phyloP scores from a whole-genome alignment of 2,113 vertebrate genomes.

The Columbina picui region DNA sequence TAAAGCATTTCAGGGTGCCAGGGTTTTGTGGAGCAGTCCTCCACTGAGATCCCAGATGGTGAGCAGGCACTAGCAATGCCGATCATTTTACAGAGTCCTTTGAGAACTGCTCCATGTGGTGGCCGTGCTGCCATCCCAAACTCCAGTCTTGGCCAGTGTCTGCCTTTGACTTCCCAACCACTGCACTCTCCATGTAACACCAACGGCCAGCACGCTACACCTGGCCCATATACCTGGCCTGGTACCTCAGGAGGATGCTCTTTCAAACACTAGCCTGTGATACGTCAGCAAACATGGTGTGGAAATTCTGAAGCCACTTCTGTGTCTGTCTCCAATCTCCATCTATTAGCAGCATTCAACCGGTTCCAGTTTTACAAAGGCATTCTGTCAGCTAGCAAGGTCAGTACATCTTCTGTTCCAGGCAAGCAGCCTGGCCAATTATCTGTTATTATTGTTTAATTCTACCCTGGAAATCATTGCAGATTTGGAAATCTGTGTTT shows the following conservation, averaged over 20 bases:
- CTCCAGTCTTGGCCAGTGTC: neutral
- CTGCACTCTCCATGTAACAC: accelerated
- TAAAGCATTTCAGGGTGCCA: neutral
- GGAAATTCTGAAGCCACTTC: neutral
- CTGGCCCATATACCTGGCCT: neutral
- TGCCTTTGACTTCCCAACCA: neutral
- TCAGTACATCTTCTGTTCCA: neutral
- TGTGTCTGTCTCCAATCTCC: neutral
- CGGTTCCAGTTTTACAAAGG: neutral
- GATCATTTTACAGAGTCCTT: neutral
- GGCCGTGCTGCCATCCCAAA: neutral
- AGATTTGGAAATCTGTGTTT: neutral
- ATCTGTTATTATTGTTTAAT: neutral
- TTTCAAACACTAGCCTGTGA: neutral
- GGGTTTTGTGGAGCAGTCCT: neutral
- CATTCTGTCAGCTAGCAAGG: neutral
- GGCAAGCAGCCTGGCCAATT: neutral
- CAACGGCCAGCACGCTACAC: neutral
- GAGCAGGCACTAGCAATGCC: neutral
- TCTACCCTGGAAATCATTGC: neutral
- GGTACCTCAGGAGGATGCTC: neutral
- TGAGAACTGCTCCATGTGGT: neutral
- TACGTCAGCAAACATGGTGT: neutral
- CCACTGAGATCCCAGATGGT: no score
- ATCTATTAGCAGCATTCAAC: neutral